Conservation (phyloP, 2,797 vertebrate species). For the Acipenser ruthenus region DNA sequence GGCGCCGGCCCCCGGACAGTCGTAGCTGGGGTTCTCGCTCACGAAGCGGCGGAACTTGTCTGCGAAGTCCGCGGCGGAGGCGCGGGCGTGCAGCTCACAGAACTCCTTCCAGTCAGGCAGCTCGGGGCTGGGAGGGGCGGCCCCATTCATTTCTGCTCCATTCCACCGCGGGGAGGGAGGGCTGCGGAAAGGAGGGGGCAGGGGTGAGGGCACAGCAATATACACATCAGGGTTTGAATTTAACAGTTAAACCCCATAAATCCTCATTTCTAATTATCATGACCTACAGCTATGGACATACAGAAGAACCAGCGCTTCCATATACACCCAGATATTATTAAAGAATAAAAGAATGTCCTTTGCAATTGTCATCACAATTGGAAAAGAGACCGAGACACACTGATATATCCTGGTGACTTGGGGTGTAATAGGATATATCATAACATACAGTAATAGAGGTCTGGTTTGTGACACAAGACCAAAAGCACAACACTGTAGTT, state of each 20-base stretch:
- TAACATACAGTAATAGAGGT: too few species aligned
- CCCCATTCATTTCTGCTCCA: conserved; percentile 72
- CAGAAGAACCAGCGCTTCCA: conserved; percentile 4
- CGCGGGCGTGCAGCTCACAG: conserved; percentile 88
- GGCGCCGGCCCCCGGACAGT: conserved; percentile 76
- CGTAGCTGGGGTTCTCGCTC: conserved; percentile 85
- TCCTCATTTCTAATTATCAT: background rate
- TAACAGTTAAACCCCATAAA: background rate
- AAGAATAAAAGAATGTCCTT: background rate
- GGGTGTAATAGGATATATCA: too few species aligned
- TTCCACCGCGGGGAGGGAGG: conserved; percentile 38
- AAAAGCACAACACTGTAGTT: too few species aligned
- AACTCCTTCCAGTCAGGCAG: conserved; percentile 95
- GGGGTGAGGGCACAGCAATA: background rate
- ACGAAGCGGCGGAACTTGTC: conserved; percentile 90
- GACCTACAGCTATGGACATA: background rate
- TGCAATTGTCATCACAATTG: too few species aligned
- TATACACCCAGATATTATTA: conserved; percentile 12
- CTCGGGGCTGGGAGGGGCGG: conserved; percentile 63
- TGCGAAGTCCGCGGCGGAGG: conserved; percentile 83
- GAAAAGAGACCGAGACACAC: too few species aligned
- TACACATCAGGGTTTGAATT: conserved; percentile 3
- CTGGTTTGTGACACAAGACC: too few species aligned
- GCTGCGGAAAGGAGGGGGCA: conserved; percentile 25
- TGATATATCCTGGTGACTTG: too few species aligned